phyloP scores from a whole-genome alignment of 2,797 vertebrate species.

The Darevskia mixta region DNA sequence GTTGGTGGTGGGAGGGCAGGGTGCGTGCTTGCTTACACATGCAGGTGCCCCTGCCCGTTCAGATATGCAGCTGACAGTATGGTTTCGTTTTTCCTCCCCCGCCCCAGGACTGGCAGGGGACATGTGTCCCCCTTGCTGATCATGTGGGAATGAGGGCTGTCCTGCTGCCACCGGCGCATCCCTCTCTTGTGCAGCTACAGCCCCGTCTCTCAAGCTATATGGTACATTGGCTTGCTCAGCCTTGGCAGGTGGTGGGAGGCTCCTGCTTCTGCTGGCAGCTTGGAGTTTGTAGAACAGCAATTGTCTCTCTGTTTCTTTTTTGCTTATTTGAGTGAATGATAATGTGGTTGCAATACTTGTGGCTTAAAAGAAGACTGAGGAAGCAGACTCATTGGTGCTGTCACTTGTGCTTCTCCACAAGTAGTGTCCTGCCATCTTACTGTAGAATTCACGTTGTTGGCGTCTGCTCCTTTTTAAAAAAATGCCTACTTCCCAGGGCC shows the following conservation, averaged over 20 bases:
- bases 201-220: slow-evolving; percentile 25
- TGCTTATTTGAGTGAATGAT: fast-evolving
- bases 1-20: background rate
- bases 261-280: background rate
- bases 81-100: background rate
- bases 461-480: background rate
- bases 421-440: background rate
- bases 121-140: background rate
- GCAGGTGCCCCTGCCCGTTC: slow-evolving; percentile 27
- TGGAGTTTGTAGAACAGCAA: background rate
- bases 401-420: background rate
- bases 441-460: background rate
- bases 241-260: background rate
- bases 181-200: slow-evolving; percentile 3
- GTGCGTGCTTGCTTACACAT: slow-evolving; percentile 49
- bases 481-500: background rate
- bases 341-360: background rate
- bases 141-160: background rate
- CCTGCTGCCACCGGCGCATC: background rate
- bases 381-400: background rate
- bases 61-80: slow-evolving; percentile 34
- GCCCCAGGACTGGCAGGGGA: no score
- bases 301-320: slow-evolving; percentile 27
- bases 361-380: background rate
- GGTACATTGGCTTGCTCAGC: background rate